phyloP scores from a whole-genome alignment of 2,888 invertebrate species.

The Clitarchus hookeri region DNA sequence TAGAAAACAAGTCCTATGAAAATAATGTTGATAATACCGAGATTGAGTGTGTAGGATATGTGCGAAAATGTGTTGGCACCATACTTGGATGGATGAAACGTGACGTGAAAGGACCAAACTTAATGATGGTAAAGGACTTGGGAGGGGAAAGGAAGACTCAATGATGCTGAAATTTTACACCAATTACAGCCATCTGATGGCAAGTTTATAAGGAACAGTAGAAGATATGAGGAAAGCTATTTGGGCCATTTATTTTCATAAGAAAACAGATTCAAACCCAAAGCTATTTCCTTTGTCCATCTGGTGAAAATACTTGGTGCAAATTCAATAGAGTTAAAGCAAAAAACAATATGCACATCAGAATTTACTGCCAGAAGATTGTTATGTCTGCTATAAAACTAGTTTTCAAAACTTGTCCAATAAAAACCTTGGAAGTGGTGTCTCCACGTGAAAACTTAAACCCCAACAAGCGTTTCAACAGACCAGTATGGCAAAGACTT shows the following conservation, averaged over 20 bases:
- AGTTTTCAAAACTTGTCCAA: slow-evolving; percentile 34
- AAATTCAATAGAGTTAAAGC: background rate
- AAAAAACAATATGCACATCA: slow-evolving; percentile 31
- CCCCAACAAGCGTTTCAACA: background rate
- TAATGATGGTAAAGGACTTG: slow-evolving; percentile 35
- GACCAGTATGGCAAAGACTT: background rate
- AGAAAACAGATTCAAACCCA: slow-evolving; percentile 37
- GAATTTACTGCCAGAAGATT: slow-evolving; percentile 30
- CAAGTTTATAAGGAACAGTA: slow-evolving; percentile 34
- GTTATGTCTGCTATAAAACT: slow-evolving; percentile 38
- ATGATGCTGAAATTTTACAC: slow-evolving; percentile 32
- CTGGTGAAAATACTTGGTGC: slow-evolving; percentile 38
- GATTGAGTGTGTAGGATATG: slow-evolving; percentile 35
- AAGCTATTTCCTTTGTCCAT: slow-evolving; percentile 37
- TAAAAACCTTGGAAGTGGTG: slow-evolving; percentile 28
- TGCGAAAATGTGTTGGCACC: slow-evolving; percentile 32
- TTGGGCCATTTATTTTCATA: slow-evolving; percentile 40
- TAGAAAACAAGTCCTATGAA: background rate
- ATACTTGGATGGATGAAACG: slow-evolving; percentile 29
- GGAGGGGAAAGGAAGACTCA: slow-evolving; percentile 29
- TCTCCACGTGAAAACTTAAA: slow-evolving; percentile 25
- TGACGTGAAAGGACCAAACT: slow-evolving; percentile 34
- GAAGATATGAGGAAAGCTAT: slow-evolving; percentile 37
- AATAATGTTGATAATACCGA: slow-evolving; percentile 19
- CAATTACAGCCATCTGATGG: slow-evolving; percentile 37